These are phyloP conservation scores for Ctenopoma multispine DNA, from an alignment of 2,797 vertebrate genomes.

Conservation along the genomic window DNA sequence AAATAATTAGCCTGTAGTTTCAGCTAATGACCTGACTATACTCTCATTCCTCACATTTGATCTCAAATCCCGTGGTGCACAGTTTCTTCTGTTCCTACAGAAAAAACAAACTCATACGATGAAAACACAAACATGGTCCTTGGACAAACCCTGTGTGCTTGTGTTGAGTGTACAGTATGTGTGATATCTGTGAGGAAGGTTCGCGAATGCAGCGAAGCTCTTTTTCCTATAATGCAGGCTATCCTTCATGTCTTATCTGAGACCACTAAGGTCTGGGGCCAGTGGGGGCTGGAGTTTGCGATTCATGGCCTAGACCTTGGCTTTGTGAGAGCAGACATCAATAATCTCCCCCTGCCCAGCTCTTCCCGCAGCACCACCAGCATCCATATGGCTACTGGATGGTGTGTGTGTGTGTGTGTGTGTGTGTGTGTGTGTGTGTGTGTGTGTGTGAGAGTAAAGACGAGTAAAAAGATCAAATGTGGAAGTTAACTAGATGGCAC, in stretches of 20 bases:
- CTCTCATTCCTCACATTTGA: constrained; percentile 22
- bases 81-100: not conserved
- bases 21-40: not conserved
- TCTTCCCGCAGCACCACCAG: constrained; percentile 57
- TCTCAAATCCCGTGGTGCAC: constrained; percentile 20
- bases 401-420: constrained; percentile 46
- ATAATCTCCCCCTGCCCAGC: constrained; percentile 81
- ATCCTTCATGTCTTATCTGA: constrained; percentile 88
- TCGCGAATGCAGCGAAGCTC: constrained; percentile 69
- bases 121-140: constrained; percentile 21
- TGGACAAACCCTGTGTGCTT: not conserved
- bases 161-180: constrained; percentile 23
- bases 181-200: constrained; percentile 29
- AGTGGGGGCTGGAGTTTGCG: constrained; percentile 82
- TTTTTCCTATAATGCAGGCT: constrained; percentile 82
- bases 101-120: not conserved
- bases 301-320: constrained; percentile 89
- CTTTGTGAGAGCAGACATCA: constrained; percentile 89
- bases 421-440: constrained; percentile 29
- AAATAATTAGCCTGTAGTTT: not conserved
- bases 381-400: constrained; percentile 85
- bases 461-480: constrained; percentile 56
- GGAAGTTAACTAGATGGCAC: constrained; percentile 44
- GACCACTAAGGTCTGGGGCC: constrained; percentile 87
- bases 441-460: not conserved